Base-by-base conservation (phyloP, 35 echinoderm and acorn worm genomes). In the Anneissia japonica region DNA sequence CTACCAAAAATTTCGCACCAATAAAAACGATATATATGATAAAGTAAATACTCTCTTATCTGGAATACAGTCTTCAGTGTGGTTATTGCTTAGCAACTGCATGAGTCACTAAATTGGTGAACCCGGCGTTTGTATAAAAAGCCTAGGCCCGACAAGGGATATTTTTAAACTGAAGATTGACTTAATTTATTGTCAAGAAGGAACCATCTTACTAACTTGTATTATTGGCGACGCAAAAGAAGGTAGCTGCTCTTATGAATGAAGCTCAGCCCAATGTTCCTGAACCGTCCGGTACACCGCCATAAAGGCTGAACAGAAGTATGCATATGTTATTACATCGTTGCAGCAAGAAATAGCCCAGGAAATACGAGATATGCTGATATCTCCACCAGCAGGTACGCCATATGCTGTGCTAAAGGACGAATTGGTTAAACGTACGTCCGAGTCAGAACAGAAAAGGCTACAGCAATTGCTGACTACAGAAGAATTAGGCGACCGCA, bases 401-500 rank as follows among this genome's bases (percentile, higher is more conserved):
- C 87, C 77, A 72, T 89, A 83, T 46, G 34, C 40, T 36, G 75
- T 33, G 23, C 79, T 84, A 17, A 84, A 89, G 32, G 80, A 30
- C 0, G 79, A 81, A 72, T 46, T 89, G 0, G 74, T 89, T 26
- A 72, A n/a, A 23, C 40, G 87, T 7, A 89, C 80, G 11, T 83
- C 46, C 5, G 64, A 36, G 11, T 89, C 87, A 13, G 80, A 89
- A 46, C 87, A 89, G 34, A 84, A 84, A 36, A 4, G 46, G 6
- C 51, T 89, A 19, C 87, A 89, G n/a, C 87, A 89, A 37, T 37
- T 89, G 39, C 43, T 89, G 31, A 83, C 46, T 30, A 32, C 79
- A 7, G 87, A 89, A 43, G 80, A 89, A 75, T 73, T 89, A 12
- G 87, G 80, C 12, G 87, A 89, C 41, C 80, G 46, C 37, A 89